Evolutionary conservation across 2,797 vertebrate species (phyloP), one percentile per base, ranked within the genome.

Genomic region (Chaunax sp.): DNA sequence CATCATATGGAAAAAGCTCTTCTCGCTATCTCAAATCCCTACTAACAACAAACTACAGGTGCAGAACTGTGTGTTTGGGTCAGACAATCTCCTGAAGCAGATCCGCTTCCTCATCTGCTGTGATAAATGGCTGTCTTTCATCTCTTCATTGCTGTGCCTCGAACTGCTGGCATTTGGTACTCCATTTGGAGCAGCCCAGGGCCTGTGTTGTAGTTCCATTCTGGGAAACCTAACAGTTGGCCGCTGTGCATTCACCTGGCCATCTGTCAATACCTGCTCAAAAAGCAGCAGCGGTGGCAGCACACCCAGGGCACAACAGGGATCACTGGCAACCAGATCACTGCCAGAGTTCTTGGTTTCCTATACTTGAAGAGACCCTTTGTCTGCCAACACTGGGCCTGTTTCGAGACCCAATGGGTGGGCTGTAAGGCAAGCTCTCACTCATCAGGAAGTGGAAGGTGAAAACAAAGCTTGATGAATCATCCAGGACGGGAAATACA

Each of bases 101-200:
- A 80, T 81, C 80, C 57, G 54, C 64, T 85, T 86, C 82, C 83
- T 88, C 75, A 64, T 87, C 70, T 75, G 72, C 66, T 14, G 19
- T 73, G 81, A 90, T 81, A 83, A 91, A 92, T 82, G 70, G 50
- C 41, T 22, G 72, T 88, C 89, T 88, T 90, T 92, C 87, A 86
- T 86, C 84, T 69, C 75, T 59, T 43, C 54, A 72, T 81, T 15
- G 35, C 61, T 77, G 59, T 19, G 3, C 50, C 49, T 47, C 10
- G 4, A 63, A 69, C 81, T 64, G 75, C 50, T 84, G 87, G 75
- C 83, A 85, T 76, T 78, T 79, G 75, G 70, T 79, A 60, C 80
- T 75, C 70, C 87, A 82, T 91, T 86, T 82, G 80, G 68, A 74
- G 64, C 50, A 3, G 71, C 70, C 69, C 56, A 16, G 54, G 71